Base-by-base conservation (phyloP, 2,888 invertebrate species). In the Apoderus coryli region DNA sequence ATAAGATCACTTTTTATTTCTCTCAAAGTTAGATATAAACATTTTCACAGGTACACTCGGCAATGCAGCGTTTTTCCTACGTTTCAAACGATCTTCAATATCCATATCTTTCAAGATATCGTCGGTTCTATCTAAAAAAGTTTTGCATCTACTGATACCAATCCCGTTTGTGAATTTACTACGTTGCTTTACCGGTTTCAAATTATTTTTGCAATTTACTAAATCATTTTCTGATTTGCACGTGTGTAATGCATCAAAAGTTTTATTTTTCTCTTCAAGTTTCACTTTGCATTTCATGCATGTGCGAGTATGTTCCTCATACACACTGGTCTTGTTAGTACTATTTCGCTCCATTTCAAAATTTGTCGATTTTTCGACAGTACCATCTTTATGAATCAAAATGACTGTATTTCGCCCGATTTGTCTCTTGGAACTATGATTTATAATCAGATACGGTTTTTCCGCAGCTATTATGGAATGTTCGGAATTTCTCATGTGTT, bases 161-260 rank as follows among this genome's bases (percentile, higher is more conserved):
- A 23, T 29, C 4, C 24, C 25, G 12, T 28, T 34, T 2, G 41
- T 42, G 14, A 46, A 36, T 25, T 42, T 49, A 2, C 46, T 46
- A 14, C 44, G 41, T 32, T 44, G 42, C 29, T 48, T 48, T 4
- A 46, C 41, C 4, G 45, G 44, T 27, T 34, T 35, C 22, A 44
- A 31, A 15, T 25, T 16, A 14, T 39, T 41, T 33, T 38, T 40
- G 10, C 34, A 28, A 22, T 40, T 39, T 3, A 38, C 31, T 16
- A 48, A 31, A 14, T 48, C 46, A 24, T 37, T 49, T 34, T 49
- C 48, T 4, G 49, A 48, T 35, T 44, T 46, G 28, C 44, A 41
- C 11, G 35, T 19, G 14, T 42, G 38, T 26, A 41, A 22, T n/a
- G n/a, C n/a, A 22, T 22, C 23, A n/a, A 19, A 19, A 6, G 19